Conservation (phyloP, 2,888 invertebrate species). For the Unio pictorum region DNA sequence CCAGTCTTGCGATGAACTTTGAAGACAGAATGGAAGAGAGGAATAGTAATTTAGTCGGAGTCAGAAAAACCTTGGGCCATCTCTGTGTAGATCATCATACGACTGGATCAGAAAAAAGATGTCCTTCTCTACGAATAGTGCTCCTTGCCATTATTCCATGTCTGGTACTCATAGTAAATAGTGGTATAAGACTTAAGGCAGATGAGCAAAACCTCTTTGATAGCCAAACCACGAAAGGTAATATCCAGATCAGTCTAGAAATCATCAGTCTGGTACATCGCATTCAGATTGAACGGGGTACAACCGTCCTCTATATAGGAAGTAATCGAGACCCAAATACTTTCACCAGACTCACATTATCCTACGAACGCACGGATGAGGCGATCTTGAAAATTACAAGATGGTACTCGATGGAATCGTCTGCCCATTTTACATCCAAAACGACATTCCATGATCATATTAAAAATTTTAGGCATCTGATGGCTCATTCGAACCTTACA, state of each 20-base stretch:
- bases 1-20: too few species aligned
- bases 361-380: constrained; percentile 24
- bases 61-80: too few species aligned
- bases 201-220: background rate
- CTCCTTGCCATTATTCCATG: constrained; percentile 7
- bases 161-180: background rate
- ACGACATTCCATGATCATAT: background rate
- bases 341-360: constrained; percentile 9
- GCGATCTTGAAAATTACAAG: constrained; percentile 16
- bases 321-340: constrained; percentile 28
- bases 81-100: background rate
- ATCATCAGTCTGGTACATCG: constrained; percentile 45
- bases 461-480: background rate
- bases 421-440: constrained; percentile 9
- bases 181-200: background rate
- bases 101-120: constrained; percentile 5
- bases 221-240: background rate
- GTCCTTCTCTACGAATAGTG: constrained; percentile 5
- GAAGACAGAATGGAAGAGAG: too few species aligned
- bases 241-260: constrained; percentile 46
- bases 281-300: constrained; percentile 54
- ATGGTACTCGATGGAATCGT: constrained; percentile 14
- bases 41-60: too few species aligned
- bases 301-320: constrained; percentile 48
- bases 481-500: constrained; percentile 20